Conservation (phyloP, 2,113 vertebrate genomes). For the Manacus vitellinus region DNA sequence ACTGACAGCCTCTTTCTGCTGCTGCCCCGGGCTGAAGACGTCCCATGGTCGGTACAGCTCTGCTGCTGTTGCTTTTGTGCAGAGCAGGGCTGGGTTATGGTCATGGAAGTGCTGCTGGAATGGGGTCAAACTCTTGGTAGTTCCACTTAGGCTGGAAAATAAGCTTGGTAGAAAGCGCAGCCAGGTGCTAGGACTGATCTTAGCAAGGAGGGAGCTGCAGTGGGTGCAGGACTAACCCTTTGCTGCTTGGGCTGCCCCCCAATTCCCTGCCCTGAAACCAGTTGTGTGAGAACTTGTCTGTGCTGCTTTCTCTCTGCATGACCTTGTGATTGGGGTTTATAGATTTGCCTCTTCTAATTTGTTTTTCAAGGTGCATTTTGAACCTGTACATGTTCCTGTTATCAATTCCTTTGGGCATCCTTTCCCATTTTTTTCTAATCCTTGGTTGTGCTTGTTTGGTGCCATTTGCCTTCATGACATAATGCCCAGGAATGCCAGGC, state of each 20-base stretch:
- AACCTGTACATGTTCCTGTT: not conserved
- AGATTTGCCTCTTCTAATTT: not conserved
- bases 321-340: not conserved
- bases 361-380: not conserved
- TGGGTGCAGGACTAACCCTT: not conserved
- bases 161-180: not conserved
- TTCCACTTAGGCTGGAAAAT: not conserved
- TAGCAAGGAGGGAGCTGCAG: not conserved
- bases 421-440: not conserved
- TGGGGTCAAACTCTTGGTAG: not conserved
- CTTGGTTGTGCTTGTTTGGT: not conserved
- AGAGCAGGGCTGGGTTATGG: not conserved
- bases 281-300: not conserved
- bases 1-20: conserved; percentile 66
- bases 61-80: not conserved
- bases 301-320: not conserved
- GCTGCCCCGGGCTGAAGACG: conserved; percentile 24
- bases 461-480: not conserved
- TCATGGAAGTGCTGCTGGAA: not conserved
- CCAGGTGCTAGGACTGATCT: accelerated
- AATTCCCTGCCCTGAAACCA: not conserved
- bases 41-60: conserved; percentile 81
- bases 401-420: not conserved
- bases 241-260: not conserved
- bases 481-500: not conserved